A percentile compares a stretch with the other conserved stretches of the same genome.
Conservation (phyloP, 1,140 invertebrate genomes). For the Meloidogyne hapla region DNA sequence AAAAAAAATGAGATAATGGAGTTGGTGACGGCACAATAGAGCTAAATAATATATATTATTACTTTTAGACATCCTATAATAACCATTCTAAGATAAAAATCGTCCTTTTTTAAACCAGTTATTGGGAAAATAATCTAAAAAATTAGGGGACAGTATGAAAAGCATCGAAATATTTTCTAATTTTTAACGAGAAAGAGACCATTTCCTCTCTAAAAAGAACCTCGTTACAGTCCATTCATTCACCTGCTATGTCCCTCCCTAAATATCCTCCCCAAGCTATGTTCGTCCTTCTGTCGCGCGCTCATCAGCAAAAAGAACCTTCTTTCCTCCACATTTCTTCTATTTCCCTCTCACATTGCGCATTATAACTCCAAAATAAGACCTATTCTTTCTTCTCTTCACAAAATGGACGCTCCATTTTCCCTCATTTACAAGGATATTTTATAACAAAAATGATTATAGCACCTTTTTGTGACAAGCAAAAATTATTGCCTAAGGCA, state of each 20-base stretch:
- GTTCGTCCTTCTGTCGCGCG: background rate
- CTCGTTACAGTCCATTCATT: no score
- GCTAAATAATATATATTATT: no score
- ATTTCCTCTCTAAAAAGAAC: background rate
- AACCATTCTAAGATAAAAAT: no score
- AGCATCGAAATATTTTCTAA: background rate
- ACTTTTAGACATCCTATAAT: no score
- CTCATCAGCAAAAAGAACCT: no score
- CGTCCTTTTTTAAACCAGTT: no score
- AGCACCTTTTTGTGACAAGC: background rate
- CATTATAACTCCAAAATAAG: constrained; percentile 4
- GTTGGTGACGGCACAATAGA: background rate
- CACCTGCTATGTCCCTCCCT: background rate
- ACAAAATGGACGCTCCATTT: constrained; percentile 26
- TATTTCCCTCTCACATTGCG: constrained; percentile 4
- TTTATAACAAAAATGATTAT: background rate
- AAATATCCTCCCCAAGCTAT: background rate
- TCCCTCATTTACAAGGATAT: constrained; percentile 21
- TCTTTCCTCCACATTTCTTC: background rate
- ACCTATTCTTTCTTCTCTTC: background rate
- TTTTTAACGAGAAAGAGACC: background rate
- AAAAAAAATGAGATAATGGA: background rate
- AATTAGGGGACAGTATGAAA: no score
- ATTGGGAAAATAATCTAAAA: no score
- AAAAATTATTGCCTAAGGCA: constrained; percentile 17